Evolutionary conservation across 2,797 vertebrate species (phyloP), one percentile per base, ranked within the genome.

Genomic region (Myioborus miniatus): DNA sequence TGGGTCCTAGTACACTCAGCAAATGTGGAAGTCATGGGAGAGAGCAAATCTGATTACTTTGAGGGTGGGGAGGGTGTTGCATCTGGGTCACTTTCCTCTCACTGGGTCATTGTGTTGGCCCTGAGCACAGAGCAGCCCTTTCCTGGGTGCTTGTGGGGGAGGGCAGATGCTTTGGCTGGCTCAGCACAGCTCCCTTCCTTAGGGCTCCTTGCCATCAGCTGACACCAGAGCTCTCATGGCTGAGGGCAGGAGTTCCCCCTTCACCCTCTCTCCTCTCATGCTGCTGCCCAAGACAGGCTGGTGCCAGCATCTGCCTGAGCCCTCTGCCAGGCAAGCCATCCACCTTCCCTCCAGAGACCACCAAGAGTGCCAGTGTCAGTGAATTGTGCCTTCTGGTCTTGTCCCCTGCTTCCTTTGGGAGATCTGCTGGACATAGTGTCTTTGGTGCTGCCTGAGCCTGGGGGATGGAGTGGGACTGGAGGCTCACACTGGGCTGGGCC

Each of bases 401-500:
- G 12, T 52, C 49, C 29, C 19, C 4, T 0, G 5, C 24, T 74
- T 53, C 8, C 30, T 70, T 4, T 37, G 29, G 24, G 47, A 43
- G 11, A 27, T 32, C 21, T 64, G 2, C 56, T 43, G 47, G 44
- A 37, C 16, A n/a, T 24, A 2, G 1, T 9, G 7, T 30, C 39
- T 30, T 43, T 43, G 22, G 39, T 20, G 14, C 16, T 63, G 52
- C 29, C 53, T 18, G 19, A 68, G 20, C 36, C 36, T 58, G 30
- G 41, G 19, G 32, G 3, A 24, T 9, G 60, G 49, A 26, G 44
- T 0, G 0, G 26, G 49, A 75, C 3, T 6, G 0, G 9, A 27
- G 36, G 36, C 26, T 50, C 3, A 1, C 22, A 4, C 19, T 3
- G 0, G 5, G 5, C n/a, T 68, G 59, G 34, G 24, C 13, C 20